These are phyloP conservation scores for Cyclopterus lumpus DNA, from an alignment of 2,797 vertebrate genomes.

Conservation along the genomic window DNA sequence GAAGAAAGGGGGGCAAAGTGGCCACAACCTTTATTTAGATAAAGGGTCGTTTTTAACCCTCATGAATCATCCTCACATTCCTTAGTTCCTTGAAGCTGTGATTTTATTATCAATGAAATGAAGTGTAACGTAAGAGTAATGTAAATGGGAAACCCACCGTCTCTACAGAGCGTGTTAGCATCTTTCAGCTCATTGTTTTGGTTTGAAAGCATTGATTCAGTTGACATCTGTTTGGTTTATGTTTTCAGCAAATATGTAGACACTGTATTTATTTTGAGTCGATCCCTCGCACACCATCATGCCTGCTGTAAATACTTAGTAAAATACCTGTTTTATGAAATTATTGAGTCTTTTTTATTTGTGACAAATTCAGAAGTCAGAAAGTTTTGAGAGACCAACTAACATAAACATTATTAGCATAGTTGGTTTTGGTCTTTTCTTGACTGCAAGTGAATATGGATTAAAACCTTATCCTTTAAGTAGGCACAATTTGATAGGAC, in stretches of 20 bases:
- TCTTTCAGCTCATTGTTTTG: background rate
- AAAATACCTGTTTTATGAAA: background rate
- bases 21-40: background rate
- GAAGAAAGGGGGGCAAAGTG: conserved; percentile 15
- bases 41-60: conserved; percentile 1
- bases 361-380: background rate
- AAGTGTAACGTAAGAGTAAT: background rate
- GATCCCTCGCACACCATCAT: background rate
- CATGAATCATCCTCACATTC: background rate
- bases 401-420: background rate
- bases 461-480: conserved; percentile 10
- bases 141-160: background rate
- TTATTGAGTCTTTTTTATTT: background rate
- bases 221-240: background rate
- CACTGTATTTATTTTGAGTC: background rate
- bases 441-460: background rate
- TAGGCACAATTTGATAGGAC: conserved; percentile 3
- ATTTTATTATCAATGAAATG: background rate
- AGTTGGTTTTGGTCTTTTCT: background rate
- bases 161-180: background rate
- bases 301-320: background rate
- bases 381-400: background rate
- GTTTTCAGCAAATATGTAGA: background rate
- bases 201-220: background rate
- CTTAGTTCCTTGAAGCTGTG: background rate